Conservation (phyloP, 1,140 invertebrate genomes). For the Xylocopa sonorina region DNA sequence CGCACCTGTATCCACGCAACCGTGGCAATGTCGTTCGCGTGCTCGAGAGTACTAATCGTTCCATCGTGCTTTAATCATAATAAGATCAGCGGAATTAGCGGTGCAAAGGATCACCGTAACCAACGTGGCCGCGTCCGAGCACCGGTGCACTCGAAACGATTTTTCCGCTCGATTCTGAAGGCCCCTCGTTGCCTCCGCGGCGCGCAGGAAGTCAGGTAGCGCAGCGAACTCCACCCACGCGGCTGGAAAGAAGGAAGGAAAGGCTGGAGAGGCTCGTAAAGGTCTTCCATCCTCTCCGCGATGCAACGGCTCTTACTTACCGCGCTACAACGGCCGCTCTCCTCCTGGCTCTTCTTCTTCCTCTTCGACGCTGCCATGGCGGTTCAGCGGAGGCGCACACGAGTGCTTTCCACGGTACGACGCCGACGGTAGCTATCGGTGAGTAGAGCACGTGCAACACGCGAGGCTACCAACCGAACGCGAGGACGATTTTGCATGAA, state of each 20-base stretch:
- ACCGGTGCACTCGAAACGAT: no score
- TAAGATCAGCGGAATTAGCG: not conserved
- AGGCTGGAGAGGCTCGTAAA: slow-evolving; percentile 40
- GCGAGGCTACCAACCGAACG: slow-evolving; percentile 31
- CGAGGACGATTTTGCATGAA: slow-evolving; percentile 63
- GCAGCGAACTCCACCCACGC: slow-evolving; percentile 4
- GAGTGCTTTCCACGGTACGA: slow-evolving; percentile 50
- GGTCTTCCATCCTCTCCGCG: slow-evolving; percentile 35
- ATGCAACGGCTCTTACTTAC: slow-evolving; percentile 33
- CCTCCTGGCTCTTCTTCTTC: not conserved
- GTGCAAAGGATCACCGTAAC: not conserved
- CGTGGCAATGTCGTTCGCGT: not conserved
- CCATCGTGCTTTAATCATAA: not conserved
- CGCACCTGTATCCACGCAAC: not conserved
- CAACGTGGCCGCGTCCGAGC: not conserved
- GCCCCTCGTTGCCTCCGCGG: not conserved
- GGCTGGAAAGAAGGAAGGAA: slow-evolving; percentile 5
- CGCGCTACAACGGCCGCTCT: not conserved
- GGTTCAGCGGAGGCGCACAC: slow-evolving; percentile 17
- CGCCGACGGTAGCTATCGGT: slow-evolving; percentile 47
- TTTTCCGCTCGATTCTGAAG: slow-evolving; percentile 7
- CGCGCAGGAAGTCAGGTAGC: slow-evolving; percentile 10
- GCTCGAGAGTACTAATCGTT: not conserved
- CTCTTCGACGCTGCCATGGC: not conserved
- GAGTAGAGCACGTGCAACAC: slow-evolving; percentile 45